These are phyloP conservation scores for Eulemur rubriventer DNA, from an alignment of 2,797 vertebrate genomes.

Conservation along the genomic window DNA sequence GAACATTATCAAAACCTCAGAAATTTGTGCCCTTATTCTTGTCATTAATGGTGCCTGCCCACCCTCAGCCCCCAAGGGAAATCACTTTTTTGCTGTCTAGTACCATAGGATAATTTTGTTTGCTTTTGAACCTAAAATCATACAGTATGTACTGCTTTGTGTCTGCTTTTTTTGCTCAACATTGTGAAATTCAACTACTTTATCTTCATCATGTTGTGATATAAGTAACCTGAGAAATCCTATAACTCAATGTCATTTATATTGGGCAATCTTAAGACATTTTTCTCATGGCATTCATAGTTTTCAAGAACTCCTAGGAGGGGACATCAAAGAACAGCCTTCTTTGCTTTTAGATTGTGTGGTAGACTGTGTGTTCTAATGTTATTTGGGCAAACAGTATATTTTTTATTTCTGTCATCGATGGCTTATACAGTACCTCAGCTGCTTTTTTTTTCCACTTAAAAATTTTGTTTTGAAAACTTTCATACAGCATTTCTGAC, in stretches of 20 bases:
- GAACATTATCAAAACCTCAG: background rate
- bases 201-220: constrained; percentile 19
- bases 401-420: background rate
- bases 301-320: constrained; percentile 26
- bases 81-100: background rate
- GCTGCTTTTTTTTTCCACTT: background rate
- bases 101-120: background rate
- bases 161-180: background rate
- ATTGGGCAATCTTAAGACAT: background rate
- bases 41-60: background rate
- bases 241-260: constrained; percentile 9
- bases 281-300: background rate
- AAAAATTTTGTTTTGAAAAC: constrained; percentile 51
- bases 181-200: background rate
- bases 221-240: constrained; percentile 6
- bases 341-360: background rate
- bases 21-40: background rate
- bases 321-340: background rate
- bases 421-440: background rate
- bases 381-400: background rate
- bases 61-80: background rate
- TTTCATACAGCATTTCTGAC: constrained; percentile 25
- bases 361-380: constrained; percentile 5
- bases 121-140: background rate
- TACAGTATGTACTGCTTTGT: background rate